Percentiles rank a stretch among this genome's conserved stretches.
Conservation (phyloP, 2,888 invertebrate species). For the Acrocyrtus sp. region DNA sequence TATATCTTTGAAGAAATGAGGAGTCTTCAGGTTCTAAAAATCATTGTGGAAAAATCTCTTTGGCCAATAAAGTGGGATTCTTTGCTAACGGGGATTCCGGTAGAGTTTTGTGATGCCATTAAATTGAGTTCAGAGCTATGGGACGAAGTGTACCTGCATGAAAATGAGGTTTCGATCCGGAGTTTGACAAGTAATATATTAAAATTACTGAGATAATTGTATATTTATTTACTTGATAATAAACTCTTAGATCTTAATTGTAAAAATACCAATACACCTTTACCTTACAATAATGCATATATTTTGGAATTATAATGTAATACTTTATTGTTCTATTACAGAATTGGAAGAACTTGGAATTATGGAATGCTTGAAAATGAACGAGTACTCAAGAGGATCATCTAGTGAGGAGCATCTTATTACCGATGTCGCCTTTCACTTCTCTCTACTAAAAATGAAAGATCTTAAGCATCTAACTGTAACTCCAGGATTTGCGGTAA, state of each 20-base stretch:
- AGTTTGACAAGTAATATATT: conserved; percentile 33
- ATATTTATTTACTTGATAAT: too few species aligned
- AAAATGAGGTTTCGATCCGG: conserved; percentile 32
- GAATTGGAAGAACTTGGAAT: conserved; percentile 35
- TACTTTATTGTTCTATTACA: conserved; percentile 1
- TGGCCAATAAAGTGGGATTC: conserved; percentile 45
- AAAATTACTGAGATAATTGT: too few species aligned
- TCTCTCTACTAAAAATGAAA: conserved; percentile 34
- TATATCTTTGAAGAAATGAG: conserved; percentile 45
- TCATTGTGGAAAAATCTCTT: conserved; percentile 34
- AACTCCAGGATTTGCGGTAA: conserved; percentile 37
- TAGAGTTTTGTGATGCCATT: conserved; percentile 42
- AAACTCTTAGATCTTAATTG: too few species aligned
- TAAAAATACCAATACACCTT: too few species aligned
- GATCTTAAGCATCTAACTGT: conserved; percentile 28
- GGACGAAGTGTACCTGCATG: conserved; percentile 40
- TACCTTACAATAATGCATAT: too few species aligned
- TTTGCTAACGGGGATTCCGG: conserved; percentile 28
- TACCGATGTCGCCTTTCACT: conserved; percentile 41
- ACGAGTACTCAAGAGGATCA: conserved; percentile 1
- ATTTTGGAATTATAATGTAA: too few species aligned
- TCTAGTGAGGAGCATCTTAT: conserved; percentile 10
- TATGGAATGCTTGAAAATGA: conserved; percentile 24
- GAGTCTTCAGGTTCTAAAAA: conserved; percentile 14
- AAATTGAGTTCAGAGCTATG: conserved; percentile 28